Base-by-base conservation (phyloP, 1,140 invertebrate genomes). In the Trichogramma pretiosum region DNA sequence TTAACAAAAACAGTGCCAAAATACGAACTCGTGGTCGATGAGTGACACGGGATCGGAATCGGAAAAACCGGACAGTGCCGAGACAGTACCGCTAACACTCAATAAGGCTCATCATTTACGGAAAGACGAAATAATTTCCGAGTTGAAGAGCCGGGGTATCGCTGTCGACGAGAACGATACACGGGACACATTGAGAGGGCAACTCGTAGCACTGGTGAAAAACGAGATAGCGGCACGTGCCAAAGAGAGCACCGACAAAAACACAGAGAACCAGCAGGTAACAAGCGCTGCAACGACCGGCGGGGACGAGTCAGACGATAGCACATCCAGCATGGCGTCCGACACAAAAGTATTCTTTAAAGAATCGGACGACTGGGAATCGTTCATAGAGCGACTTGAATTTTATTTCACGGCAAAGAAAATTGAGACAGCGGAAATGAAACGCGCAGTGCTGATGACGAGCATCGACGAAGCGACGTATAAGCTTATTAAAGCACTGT, bases 401-500 rank as follows among this genome's bases (percentile, higher is more conserved):
- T 37, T 46, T 22, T 28, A 37, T 28, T 37, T 46, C 33, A n/a
- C 16, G 5, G 19, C 34, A 17, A 46, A 46, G 14, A 46, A 46
- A 37, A 37, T 38, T 9, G 19, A 11, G 23, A 14, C 36, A 3
- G 30, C 16, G 17, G 35, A 46, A 13, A 19, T 33, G 17, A 45
- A 45, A 23, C 33, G 26, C 21, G 43, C 26, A 22, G 35, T 23
- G 32, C 17, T 46, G 26, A 9, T 46, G 13, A 37, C 45, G 34
- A 33, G 32, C 33, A 2, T 46, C 17, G 35, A 46, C 19, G 45
- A 36, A 46, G 45, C 14, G 10, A 37, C 45, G 19, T 46, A 46
- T n/a, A 46, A 46, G 35, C 45, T 36, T 14, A 24, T 46, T n/a
- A 46, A 46, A 19, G 21, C 33, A 19, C 19, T 48, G 34, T 52